Percentiles rank a stretch among this genome's conserved stretches.
phyloP scores from a whole-genome alignment of 2,797 vertebrate genomes.

The Premnoplex brunnescens region DNA sequence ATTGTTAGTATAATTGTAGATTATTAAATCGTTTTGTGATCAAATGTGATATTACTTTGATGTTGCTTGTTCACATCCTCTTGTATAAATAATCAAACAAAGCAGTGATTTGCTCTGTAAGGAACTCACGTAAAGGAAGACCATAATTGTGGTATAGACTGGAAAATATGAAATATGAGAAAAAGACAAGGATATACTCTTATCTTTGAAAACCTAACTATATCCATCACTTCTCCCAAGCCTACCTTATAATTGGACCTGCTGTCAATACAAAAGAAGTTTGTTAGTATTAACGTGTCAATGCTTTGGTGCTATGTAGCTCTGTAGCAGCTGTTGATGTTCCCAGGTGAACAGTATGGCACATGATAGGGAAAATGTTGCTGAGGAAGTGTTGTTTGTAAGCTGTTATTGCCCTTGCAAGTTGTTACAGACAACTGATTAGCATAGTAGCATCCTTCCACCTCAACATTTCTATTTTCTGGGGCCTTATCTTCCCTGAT shows the following conservation, averaged over 20 bases:
- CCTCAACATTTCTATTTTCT: neutral
- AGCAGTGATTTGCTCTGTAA: neutral
- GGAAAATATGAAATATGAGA: neutral
- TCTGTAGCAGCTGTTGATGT: constrained; percentile 4
- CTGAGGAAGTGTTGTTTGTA: neutral
- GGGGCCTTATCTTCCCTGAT: neutral
- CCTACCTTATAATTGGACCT: neutral
- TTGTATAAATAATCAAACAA: neutral
- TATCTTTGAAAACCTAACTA: neutral
- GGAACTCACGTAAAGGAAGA: neutral
- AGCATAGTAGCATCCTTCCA: neutral
- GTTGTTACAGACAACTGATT: neutral
- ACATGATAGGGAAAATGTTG: neutral
- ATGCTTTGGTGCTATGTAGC: neutral
- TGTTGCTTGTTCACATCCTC: neutral
- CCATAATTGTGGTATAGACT: neutral
- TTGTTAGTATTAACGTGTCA: neutral
- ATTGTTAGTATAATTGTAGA: neutral
- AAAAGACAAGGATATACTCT: neutral
- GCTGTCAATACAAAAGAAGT: neutral
- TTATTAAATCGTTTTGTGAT: neutral
- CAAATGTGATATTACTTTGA: neutral
- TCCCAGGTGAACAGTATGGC: neutral
- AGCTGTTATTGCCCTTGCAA: neutral
- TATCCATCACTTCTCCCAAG: neutral